Evolutionary conservation across 2,113 vertebrate genomes (phyloP).

Genomic region (Lanius ludovicianus): DNA sequence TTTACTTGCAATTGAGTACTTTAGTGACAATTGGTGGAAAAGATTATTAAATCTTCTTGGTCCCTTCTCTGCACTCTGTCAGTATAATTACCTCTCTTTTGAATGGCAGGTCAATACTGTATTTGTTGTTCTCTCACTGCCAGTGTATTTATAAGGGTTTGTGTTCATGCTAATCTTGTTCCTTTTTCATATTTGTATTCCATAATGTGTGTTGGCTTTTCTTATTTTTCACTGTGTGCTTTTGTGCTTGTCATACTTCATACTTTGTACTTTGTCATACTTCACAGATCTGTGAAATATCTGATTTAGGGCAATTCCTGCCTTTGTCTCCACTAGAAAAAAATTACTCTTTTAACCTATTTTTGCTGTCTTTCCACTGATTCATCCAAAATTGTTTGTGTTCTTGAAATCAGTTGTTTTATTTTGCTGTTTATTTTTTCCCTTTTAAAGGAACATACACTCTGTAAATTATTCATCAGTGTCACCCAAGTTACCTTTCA

Average conservation of each 20-base stretch:
- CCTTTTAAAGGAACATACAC: neutral
- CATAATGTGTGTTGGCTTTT: neutral
- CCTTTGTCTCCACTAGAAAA: neutral
- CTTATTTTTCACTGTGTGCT: neutral
- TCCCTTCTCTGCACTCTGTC: neutral
- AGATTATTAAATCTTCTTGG: neutral
- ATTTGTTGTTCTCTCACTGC: neutral
- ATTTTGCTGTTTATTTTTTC: neutral
- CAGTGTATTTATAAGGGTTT: neutral
- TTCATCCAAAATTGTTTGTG: neutral
- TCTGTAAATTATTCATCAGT: neutral
- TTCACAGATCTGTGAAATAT: neutral
- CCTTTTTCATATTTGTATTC: neutral
- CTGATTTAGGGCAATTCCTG: neutral
- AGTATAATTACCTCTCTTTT: neutral
- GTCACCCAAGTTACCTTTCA: neutral
- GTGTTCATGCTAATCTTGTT: neutral
- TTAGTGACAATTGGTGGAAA: neutral
- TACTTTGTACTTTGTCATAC: neutral
- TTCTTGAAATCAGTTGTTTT: neutral
- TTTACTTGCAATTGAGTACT: neutral
- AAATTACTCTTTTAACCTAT: neutral
- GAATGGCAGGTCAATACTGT: neutral
- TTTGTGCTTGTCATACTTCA: neutral
- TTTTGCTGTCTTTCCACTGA: neutral